Evolutionary conservation across 2,888 invertebrate species (phyloP), one percentile per base, ranked within the genome.

Genomic region (Drosophila mulleri): DNA sequence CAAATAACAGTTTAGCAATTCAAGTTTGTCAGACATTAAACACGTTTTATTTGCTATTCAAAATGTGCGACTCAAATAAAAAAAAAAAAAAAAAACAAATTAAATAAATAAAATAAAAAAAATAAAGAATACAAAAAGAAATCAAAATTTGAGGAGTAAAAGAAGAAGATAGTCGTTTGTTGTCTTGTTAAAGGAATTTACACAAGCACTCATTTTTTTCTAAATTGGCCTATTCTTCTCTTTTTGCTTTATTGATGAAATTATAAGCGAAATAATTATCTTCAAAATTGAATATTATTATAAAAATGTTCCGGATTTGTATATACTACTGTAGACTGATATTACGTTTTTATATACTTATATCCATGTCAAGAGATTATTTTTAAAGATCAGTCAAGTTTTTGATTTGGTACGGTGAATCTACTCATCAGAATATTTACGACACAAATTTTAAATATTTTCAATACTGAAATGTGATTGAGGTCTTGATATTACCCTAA

Each of bases 181-280:
- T 23, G 6, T 69, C 29, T 67, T 37, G 42, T 67, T 67, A 11
- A 67, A 50, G 18, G 18, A n/a, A 56, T 39, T 69, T 66, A 44
- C 37, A 20, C 12, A 48, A 11, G 20, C 20, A 50, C 16, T 9
- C 12, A 29, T 8, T 29, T 12, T 39, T 14, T 29, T 18, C 35
- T 42, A 20, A 42, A 52, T 18, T 65, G 18, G 14, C 26, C 26
- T 20, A 35, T 26, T 65, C 18, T 67, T 14, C 14, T 50, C 23
- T 29, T 29, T 66, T 29, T 45, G 16, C 9, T 16, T 23, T 12
- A 29, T 26, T n/a, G 3, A 39, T 39, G 52, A 5, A 37, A 37
- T 26, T 29, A 26, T 29, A 9, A 56, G 2, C 9, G 18, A 56
- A 32, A 7, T 14, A 29, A 14, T 18, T 29, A 18, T 3, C 20